phyloP scores from a whole-genome alignment of 2,113 vertebrate genomes.

The Cathartes aura region DNA sequence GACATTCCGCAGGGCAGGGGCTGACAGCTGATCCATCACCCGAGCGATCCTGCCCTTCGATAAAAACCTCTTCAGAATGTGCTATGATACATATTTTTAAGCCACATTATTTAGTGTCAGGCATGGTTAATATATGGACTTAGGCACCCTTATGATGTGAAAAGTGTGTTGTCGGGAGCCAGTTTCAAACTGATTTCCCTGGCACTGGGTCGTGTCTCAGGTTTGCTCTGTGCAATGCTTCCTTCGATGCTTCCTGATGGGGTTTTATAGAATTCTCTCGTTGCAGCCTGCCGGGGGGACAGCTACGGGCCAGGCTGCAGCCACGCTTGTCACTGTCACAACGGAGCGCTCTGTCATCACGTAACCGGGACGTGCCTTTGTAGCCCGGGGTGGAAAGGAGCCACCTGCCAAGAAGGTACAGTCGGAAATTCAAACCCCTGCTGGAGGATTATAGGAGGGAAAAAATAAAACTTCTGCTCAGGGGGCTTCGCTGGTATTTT shows the following conservation, averaged over 20 bases:
- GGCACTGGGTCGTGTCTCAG: not conserved
- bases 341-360: constrained; percentile 65
- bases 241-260: not conserved
- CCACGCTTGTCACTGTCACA: constrained; percentile 68
- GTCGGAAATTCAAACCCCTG: not conserved
- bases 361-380: constrained; percentile 16
- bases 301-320: constrained; percentile 61
- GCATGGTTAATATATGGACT: not conserved
- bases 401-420: constrained; percentile 69
- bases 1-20: constrained; percentile 58
- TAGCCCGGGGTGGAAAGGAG: not conserved
- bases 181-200: not conserved
- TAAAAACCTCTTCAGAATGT: constrained; percentile 28
- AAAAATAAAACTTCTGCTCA: not conserved
- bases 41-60: not conserved
- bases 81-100: constrained; percentile 38
- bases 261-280: not conserved
- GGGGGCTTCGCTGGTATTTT: not conserved
- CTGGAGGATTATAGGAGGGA: not conserved
- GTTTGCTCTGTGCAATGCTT: not conserved
- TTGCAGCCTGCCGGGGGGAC: constrained; percentile 66
- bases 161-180: not conserved
- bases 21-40: constrained; percentile 73
- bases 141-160: not conserved
- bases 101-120: not conserved